Base-by-base conservation (phyloP, 2,888 invertebrate genomes). In the Craniophora ligustri region DNA sequence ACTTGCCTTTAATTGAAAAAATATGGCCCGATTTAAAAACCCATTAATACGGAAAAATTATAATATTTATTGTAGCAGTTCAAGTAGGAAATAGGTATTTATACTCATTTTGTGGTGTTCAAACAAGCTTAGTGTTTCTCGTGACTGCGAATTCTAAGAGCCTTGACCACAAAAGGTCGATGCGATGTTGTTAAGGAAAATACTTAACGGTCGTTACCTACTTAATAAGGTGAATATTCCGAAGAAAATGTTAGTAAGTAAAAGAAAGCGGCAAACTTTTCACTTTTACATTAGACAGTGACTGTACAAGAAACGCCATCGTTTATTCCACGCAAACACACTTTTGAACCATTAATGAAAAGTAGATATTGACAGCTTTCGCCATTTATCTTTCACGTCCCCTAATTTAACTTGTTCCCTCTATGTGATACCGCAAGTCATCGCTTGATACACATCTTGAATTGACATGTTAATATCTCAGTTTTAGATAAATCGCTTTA, bases 341-440 rank as follows among this genome's bases (percentile, higher is more conserved):
- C 81, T 85, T 86, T 82, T 78, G 76, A 82, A 80, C 81, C 87
- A 88, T 88, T 88, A 88, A 87, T 87, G 88, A 87, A 87, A 88
- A 80, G 84, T 79, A 85, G 84, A 84, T 84, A 88, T 88, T 87
- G 89, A 88, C 88, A 86, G 87, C 73, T 69, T 79, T 82, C 80
- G 79, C 85, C 88, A 88, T 88, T 88, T 89, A 89, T 89, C 87
- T 88, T 86, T 78, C 56, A 58, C 79, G 76, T 82, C 85, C 78
- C 85, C 83, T 87, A 86, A 87, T 88, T 88, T 87, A 87, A 88
- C 79, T 88, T 87, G 68, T 80, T 75, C 82, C 85, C 67, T 61
- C 77, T 67, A 70, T 68, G 59, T 67, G 69, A 72, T 58, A 67
- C 61, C 73, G 85, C 88, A 82, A 88, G 87, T 88, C 88, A 88